Conservation (phyloP, 1,140 invertebrate genomes). For the Saxidomus purpurata region DNA sequence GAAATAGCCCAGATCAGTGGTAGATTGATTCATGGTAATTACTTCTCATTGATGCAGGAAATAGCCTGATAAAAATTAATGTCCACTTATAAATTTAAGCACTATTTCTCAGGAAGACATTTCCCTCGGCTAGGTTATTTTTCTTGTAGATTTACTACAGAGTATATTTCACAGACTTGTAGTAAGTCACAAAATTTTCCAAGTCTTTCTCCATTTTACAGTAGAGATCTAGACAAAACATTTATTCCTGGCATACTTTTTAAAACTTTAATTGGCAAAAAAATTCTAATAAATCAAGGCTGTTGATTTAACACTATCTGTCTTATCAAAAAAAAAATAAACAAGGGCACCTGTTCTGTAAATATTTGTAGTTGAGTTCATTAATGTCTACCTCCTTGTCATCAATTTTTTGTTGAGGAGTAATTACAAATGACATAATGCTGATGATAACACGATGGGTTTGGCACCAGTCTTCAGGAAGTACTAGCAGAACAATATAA, state of each 20-base stretch:
- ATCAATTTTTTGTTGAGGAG: not conserved
- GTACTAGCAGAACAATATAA: not conserved
- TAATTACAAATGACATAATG: slow-evolving; percentile 3
- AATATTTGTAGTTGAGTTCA: not conserved
- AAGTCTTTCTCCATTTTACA: too few species aligned
- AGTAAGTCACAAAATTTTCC: too few species aligned
- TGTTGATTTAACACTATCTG: too few species aligned
- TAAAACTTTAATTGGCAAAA: too few species aligned
- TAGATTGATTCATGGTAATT: slow-evolving; percentile 36
- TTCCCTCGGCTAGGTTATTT: too few species aligned
- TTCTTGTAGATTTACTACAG: too few species aligned
- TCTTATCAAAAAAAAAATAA: too few species aligned
- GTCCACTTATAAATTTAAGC: slow-evolving; percentile 21
- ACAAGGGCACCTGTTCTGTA: slow-evolving; percentile 6
- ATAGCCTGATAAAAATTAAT: slow-evolving; percentile 5
- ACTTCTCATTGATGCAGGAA: slow-evolving; percentile 23
- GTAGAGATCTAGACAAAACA: too few species aligned
- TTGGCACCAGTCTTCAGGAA: not conserved
- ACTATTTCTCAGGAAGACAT: too few species aligned
- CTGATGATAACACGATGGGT: not conserved
- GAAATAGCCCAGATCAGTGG: not conserved
- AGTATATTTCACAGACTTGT: too few species aligned
- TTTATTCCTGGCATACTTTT: too few species aligned
- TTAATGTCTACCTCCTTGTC: not conserved
- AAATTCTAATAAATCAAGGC: too few species aligned